phyloP scores from a whole-genome alignment of 1,140 invertebrate genomes.

The Anastrepha ludens region DNA sequence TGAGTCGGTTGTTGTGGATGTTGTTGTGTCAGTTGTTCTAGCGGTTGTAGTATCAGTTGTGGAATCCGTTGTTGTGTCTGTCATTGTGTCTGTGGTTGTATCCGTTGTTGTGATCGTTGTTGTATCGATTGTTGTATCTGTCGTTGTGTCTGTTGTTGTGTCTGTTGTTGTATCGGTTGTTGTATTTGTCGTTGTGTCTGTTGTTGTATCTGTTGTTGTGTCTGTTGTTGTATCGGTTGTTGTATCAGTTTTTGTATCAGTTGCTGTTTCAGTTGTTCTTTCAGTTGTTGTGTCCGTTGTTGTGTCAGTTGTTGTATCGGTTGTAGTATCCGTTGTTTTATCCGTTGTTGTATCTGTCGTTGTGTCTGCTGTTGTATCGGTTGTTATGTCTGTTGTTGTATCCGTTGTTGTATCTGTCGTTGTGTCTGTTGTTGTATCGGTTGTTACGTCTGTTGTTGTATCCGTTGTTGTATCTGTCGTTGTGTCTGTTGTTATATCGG shows the following conservation, averaged over 20 bases:
- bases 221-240: not conserved
- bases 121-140: not conserved
- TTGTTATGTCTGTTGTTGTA: not conserved
- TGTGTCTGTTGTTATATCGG: not conserved
- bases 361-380: not conserved
- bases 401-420: not conserved
- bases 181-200: not conserved
- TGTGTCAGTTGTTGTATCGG: not conserved
- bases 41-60: slow-evolving; percentile 55
- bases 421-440: not conserved
- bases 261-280: too few species aligned
- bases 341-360: not conserved
- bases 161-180: not conserved
- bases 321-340: slow-evolving; percentile 12
- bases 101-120: not conserved
- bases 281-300: not conserved
- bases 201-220: not conserved
- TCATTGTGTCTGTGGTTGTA: slow-evolving; percentile 53
- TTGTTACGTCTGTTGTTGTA: not conserved
- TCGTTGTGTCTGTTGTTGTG: not conserved
- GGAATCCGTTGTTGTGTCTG: not conserved
- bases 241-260: too few species aligned
- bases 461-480: not conserved
- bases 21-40: slow-evolving; percentile 54
- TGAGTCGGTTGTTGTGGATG: not conserved